Percentiles rank a stretch among this genome's conserved stretches.
Evolutionary conservation across 2,888 invertebrate species (phyloP).

Genomic region (Ophraella communa): DNA sequence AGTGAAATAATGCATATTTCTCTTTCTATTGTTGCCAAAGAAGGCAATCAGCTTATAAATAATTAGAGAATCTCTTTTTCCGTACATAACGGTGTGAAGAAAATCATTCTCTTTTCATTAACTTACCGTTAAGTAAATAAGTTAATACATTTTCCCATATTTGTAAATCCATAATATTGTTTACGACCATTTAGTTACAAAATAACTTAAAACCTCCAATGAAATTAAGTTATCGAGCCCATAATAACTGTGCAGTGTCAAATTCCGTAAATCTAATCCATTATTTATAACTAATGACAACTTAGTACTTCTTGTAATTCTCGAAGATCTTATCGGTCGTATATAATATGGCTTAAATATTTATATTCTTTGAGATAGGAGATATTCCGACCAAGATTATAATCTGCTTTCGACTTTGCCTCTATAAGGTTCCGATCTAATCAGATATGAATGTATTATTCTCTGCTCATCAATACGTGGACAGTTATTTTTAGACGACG

Average conservation of each 20-base stretch:
- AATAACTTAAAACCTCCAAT: not conserved
- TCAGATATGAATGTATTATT: constrained; percentile 18
- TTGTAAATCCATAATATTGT: not conserved
- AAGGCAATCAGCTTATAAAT: no score
- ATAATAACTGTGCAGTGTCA: not conserved
- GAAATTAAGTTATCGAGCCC: not conserved
- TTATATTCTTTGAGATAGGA: constrained; percentile 42
- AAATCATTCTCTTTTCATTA: no score
- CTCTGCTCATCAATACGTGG: constrained; percentile 2
- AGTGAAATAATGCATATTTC: no score
- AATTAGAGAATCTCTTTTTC: no score
- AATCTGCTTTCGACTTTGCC: constrained; percentile 32
- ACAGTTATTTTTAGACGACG: constrained; percentile 15
- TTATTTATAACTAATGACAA: constrained; percentile 27
- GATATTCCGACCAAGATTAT: constrained; percentile 37
- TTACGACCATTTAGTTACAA: not conserved
- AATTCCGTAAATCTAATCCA: constrained; percentile 16
- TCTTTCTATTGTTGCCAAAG: no score
- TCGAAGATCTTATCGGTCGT: constrained; percentile 34
- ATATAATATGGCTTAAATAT: constrained; percentile 47
- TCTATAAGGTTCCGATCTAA: constrained; percentile 33
- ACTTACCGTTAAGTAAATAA: no score
- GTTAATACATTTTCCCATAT: no score
- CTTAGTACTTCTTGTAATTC: constrained; percentile 25
- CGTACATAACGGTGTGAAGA: no score